These are phyloP conservation scores for Pelecanus crispus DNA, from an alignment of 2,113 vertebrate genomes.

Conservation along the genomic window DNA sequence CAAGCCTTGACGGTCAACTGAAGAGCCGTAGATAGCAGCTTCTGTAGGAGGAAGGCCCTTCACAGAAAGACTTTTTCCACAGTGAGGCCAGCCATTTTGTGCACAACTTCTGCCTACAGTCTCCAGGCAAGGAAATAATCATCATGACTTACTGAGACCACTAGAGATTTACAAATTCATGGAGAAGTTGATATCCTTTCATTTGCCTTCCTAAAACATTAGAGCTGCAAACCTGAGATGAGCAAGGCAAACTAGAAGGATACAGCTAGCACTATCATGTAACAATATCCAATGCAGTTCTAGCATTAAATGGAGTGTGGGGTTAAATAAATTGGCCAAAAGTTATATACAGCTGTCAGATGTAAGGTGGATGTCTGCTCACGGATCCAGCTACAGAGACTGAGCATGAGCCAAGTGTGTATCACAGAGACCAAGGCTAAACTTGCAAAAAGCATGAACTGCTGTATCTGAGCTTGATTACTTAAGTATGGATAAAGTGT, in stretches of 20 bases:
- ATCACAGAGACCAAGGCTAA: neutral
- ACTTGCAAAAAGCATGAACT: neutral
- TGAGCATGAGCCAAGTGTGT: neutral
- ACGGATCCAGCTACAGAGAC: neutral
- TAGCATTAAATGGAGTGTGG: neutral
- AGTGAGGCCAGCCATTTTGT: neutral
- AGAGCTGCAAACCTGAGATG: neutral
- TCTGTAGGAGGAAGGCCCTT: neutral
- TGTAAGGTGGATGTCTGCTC: neutral
- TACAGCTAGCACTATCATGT: neutral
- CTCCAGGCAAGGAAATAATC: neutral
- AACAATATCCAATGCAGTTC: neutral
- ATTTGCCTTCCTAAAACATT: neutral
- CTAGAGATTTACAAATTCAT: neutral
- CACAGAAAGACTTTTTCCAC: neutral
- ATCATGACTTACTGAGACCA: neutral
- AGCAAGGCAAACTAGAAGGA: neutral
- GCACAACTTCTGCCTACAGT: neutral
- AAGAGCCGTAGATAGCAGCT: neutral
- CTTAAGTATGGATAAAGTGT: neutral
- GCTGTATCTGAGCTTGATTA: neutral
- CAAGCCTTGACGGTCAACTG: neutral
- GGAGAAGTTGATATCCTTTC: neutral
- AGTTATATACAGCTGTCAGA: neutral
- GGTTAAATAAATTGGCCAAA: neutral